Percentiles rank a stretch among this genome's conserved stretches.
Conservation (phyloP, 2,888 invertebrate genomes). For the Encarsia formosa region DNA sequence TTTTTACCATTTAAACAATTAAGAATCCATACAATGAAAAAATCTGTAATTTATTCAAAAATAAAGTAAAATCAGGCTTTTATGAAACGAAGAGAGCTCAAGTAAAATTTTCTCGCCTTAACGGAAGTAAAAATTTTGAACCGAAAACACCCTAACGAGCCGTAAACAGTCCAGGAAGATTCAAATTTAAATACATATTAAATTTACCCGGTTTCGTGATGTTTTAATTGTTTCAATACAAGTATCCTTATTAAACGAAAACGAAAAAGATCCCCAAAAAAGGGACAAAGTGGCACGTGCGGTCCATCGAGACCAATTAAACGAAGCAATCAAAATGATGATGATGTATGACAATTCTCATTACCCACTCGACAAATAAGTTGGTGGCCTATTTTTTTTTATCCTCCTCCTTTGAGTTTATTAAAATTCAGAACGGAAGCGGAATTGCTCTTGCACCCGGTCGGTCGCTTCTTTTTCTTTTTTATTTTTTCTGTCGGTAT, state of each 20-base stretch:
- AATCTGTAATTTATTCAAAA: too few relatives aligned
- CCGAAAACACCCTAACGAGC: too few relatives aligned
- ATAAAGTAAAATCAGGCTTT: too few relatives aligned
- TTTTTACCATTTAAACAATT: too few relatives aligned
- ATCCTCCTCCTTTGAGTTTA: conserved; percentile 7
- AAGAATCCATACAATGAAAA: too few relatives aligned
- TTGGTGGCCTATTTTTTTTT: conserved; percentile 3
- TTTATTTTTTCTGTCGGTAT: conserved; percentile 15
- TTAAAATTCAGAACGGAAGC: conserved; percentile 26
- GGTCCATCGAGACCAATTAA: conserved; percentile 5
- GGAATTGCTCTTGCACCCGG: conserved; percentile 10
- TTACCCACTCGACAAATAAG: conserved; percentile 30
- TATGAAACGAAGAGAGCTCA: too few relatives aligned
- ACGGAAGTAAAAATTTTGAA: too few relatives aligned
- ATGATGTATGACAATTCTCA: conserved; percentile 33
- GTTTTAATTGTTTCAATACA: too few relatives aligned
- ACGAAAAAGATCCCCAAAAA: not conserved
- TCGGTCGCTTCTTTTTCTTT: not conserved
- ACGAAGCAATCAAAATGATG: conserved; percentile 7
- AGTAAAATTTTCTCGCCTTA: too few relatives aligned
- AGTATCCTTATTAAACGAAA: not conserved
- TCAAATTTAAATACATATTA: too few relatives aligned
- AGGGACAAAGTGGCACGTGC: conserved; percentile 1
- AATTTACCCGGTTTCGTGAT: too few relatives aligned
- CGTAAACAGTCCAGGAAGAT: too few relatives aligned